Conservation (phyloP, 2,113 vertebrate species). For the Plotosus lineatus region DNA sequence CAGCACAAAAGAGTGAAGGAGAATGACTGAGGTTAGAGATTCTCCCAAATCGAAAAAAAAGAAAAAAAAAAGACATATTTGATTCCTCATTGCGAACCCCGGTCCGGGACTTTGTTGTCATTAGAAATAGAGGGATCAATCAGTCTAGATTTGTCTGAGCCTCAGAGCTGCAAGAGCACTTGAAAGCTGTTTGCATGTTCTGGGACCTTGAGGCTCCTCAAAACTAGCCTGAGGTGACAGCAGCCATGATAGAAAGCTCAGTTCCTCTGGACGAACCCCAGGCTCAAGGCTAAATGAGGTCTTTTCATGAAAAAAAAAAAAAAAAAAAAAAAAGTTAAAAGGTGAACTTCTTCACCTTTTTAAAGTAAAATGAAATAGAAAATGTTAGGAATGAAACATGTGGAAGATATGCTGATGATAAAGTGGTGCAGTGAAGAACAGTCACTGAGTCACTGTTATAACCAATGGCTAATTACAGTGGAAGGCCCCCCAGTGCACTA, state of each 20-base stretch:
- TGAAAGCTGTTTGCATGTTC: constrained; percentile 39
- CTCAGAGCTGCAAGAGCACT: constrained; percentile 16
- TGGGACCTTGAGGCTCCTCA: constrained; percentile 29
- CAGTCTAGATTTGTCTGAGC: constrained; percentile 40
- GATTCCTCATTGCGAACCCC: background rate
- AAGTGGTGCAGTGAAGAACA: background rate
- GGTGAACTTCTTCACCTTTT: background rate
- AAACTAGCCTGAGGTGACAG: constrained; percentile 41
- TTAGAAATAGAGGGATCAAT: constrained; percentile 28
- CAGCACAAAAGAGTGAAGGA: constrained; percentile 37
- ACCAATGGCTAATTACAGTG: too few species aligned
- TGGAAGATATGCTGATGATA: too few species aligned
- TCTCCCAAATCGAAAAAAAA: constrained; percentile 5
- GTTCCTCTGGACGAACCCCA: constrained; percentile 18
- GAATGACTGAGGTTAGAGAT: constrained; percentile 7
- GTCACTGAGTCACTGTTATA: background rate
- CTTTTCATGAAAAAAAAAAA: background rate
- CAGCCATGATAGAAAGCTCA: constrained; percentile 26
- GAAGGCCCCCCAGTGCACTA: too few species aligned
- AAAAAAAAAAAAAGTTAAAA: background rate
- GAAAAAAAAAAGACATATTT: background rate
- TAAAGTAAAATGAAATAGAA: background rate
- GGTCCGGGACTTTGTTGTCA: constrained; percentile 17
- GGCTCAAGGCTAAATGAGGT: constrained; percentile 12
- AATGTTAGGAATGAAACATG: background rate